These are phyloP conservation scores for Cephalotes varians DNA, from an alignment of 2,888 invertebrate genomes.

Conservation along the genomic window DNA sequence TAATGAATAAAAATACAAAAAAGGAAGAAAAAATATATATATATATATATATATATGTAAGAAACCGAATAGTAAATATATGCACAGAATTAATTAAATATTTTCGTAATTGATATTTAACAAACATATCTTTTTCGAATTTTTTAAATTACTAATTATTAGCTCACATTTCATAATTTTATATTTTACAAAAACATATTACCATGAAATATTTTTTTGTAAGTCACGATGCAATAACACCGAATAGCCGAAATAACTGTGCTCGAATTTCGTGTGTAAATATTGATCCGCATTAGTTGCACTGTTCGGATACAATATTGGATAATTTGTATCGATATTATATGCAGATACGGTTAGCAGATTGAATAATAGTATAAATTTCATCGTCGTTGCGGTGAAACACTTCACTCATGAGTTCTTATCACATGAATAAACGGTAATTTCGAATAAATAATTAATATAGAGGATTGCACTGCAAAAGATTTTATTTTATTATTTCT, in stretches of 20 bases:
- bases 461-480: background rate
- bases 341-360: constrained; percentile 63
- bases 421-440: background rate
- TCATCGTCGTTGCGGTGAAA: constrained; percentile 32
- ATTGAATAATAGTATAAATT: constrained; percentile 34
- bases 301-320: constrained; percentile 61
- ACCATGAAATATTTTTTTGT: constrained; percentile 57
- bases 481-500: background rate
- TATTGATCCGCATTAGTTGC: background rate
- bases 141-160: background rate
- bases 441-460: background rate
- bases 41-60: too few species aligned
- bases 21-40: too few species aligned
- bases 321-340: constrained; percentile 72
- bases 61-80: too few species aligned
- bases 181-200: constrained; percentile 33
- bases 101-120: background rate
- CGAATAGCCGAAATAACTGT: constrained; percentile 76
- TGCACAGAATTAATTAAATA: too few species aligned
- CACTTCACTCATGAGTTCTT: background rate
- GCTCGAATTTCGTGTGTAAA: background rate
- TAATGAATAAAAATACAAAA: background rate
- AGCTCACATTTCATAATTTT: background rate
- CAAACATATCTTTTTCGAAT: background rate
- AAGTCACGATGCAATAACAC: constrained; percentile 68